phyloP scores from a whole-genome alignment of 2,888 invertebrate genomes.

The Epicampocera succincta region DNA sequence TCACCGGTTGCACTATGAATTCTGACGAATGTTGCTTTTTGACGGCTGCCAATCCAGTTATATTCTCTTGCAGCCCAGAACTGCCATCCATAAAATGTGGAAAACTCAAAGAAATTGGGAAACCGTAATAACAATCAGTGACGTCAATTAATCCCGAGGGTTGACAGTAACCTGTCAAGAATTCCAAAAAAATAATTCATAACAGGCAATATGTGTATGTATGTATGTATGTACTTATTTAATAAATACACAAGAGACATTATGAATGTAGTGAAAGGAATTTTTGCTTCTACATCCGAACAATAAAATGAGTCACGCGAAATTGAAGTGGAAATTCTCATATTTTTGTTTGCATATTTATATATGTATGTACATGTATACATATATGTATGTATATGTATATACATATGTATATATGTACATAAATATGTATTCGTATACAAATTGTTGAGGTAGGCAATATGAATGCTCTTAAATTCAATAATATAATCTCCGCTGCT shows the following conservation, averaged over 20 bases:
- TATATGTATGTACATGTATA: too few species aligned
- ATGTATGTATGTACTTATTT: background rate
- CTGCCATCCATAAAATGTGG: slow-evolving; percentile 93
- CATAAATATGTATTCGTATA: too few species aligned
- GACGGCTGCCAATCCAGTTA: slow-evolving; percentile 87
- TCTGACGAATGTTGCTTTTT: slow-evolving; percentile 85
- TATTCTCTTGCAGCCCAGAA: slow-evolving; percentile 84
- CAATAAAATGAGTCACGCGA: slow-evolving; percentile 17
- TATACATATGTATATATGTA: too few species aligned
- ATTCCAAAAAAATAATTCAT: slow-evolving; percentile 16
- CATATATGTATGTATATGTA: too few species aligned
- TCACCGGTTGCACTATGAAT: slow-evolving; percentile 91
- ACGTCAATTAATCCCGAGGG: slow-evolving; percentile 91
- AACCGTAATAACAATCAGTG: slow-evolving; percentile 93
- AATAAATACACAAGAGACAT: slow-evolving; percentile 10
- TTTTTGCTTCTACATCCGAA: slow-evolving; percentile 2
- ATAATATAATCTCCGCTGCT: background rate
- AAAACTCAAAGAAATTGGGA: slow-evolving; percentile 93
- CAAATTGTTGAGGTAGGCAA: slow-evolving; percentile 34
- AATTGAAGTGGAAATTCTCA: slow-evolving; percentile 41
- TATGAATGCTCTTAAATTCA: background rate
- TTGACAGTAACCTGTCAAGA: slow-evolving; percentile 84
- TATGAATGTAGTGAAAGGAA: slow-evolving; percentile 29
- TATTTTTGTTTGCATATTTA: background rate
- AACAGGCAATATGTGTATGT: slow-evolving; percentile 44